Evolutionary conservation across 1,140 invertebrate species (phyloP).

Genomic region (Eueides isabella): DNA sequence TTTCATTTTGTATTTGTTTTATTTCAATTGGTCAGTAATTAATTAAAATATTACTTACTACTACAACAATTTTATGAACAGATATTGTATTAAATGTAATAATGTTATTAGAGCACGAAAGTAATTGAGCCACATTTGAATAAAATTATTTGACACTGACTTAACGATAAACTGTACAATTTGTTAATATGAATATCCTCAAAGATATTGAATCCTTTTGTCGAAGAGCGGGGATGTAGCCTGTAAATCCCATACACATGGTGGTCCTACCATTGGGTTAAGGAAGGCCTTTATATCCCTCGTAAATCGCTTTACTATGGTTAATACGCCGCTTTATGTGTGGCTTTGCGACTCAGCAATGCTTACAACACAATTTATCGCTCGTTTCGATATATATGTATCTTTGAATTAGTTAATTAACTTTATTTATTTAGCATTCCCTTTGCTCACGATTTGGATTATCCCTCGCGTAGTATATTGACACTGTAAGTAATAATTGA

Average conservation of each 20-base stretch:
- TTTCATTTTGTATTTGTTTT: too few relatives aligned
- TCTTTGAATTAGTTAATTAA: conserved; percentile 18
- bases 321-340: conserved; percentile 25
- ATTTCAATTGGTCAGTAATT: too few relatives aligned
- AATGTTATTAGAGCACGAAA: too few relatives aligned
- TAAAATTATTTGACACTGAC: neutral
- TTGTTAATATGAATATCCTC: neutral
- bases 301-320: conserved; percentile 24
- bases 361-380: conserved; percentile 16
- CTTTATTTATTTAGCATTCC: conserved; percentile 11
- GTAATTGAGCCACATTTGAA: neutral
- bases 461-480: neutral
- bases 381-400: conserved; percentile 14
- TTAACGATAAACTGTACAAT: neutral
- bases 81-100: too few relatives aligned
- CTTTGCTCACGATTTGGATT: neutral
- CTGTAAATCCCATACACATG: neutral
- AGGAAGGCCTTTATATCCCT: conserved; percentile 24
- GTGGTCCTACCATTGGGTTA: conserved; percentile 12
- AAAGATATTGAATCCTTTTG: neutral
- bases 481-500: too few relatives aligned
- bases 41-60: too few relatives aligned
- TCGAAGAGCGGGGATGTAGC: neutral
- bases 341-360: conserved; percentile 16
- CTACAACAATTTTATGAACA: too few relatives aligned